Evolutionary conservation across 2,113 vertebrate species (phyloP).

Genomic region (Melospiza georgiana): DNA sequence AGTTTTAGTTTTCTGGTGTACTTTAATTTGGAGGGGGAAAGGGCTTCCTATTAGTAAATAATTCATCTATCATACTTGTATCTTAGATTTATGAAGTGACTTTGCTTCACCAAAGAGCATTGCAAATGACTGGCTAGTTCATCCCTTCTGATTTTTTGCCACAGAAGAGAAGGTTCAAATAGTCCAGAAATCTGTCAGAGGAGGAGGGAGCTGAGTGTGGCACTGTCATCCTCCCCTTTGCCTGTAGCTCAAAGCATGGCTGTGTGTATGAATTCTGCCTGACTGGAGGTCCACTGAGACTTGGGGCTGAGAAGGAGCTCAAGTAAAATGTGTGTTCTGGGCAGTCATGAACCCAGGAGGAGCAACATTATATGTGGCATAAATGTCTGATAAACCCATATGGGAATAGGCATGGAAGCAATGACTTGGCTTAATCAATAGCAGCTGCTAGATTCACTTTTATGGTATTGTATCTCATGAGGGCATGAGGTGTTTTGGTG

Average conservation of each 20-base stretch:
- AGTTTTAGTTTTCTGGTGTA: background rate
- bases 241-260: background rate
- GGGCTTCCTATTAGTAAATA: slow-evolving; percentile 29
- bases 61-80: slow-evolving; percentile 11
- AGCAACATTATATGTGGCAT: slow-evolving; percentile 44
- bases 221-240: background rate
- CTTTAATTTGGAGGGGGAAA: background rate
- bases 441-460: slow-evolving; percentile 39
- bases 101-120: slow-evolving; percentile 32
- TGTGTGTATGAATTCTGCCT: background rate
- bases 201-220: background rate
- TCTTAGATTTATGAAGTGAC: slow-evolving; percentile 4
- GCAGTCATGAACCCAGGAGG: slow-evolving; percentile 1
- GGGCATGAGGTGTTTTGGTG: background rate
- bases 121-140: slow-evolving; percentile 12
- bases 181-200: background rate
- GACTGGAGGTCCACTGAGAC: background rate
- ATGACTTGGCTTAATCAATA: slow-evolving; percentile 58
- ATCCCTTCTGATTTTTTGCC: slow-evolving; percentile 35
- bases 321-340: slow-evolving; percentile 24
- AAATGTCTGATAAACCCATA: slow-evolving; percentile 30
- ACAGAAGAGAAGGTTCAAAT: slow-evolving; percentile 10
- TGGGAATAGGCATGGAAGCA: slow-evolving; percentile 24
- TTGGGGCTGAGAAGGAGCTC: slow-evolving; percentile 15
- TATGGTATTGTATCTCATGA: slow-evolving; percentile 15